A percentile compares a stretch with the other conserved stretches of the same genome.
phyloP scores from a whole-genome alignment of 2,797 vertebrate genomes.

The Momotus momota region DNA sequence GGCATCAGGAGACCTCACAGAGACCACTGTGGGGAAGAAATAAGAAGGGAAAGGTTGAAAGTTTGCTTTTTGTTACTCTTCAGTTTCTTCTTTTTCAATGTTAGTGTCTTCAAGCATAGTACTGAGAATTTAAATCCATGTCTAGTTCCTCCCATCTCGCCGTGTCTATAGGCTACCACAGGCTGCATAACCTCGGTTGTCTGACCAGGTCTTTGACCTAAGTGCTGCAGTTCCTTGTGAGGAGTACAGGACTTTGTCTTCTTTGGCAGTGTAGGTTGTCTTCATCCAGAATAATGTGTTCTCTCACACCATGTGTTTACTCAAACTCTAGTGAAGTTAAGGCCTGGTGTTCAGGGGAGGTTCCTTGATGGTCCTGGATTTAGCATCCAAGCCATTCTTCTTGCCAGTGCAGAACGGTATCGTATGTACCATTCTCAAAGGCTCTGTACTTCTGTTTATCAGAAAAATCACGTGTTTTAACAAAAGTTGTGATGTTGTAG shows the following conservation, averaged over 20 bases:
- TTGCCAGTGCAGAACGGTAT: not conserved
- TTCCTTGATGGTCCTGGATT: not conserved
- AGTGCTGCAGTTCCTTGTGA: not conserved
- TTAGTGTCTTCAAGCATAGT: not conserved
- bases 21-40: not conserved
- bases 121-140: not conserved
- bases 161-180: fast-evolving
- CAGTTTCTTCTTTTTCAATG: slow-evolving; percentile 2
- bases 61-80: not conserved
- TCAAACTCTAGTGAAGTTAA: not conserved
- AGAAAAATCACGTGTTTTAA: not conserved
- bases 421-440: not conserved
- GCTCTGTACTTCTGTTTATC: not conserved
- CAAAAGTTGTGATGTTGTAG: not conserved
- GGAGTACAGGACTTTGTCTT: not conserved
- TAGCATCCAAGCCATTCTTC: not conserved
- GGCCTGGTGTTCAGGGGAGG: not conserved
- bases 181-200: not conserved
- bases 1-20: slow-evolving; percentile 10
- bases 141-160: not conserved
- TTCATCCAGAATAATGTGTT: not conserved
- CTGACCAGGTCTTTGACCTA: not conserved
- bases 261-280: not conserved
- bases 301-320: not conserved
- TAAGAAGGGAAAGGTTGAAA: slow-evolving; percentile 18